Percentiles rank a stretch among this genome's conserved stretches.
phyloP scores from a whole-genome alignment of 2,797 vertebrate genomes.

The Oreonectes daqikongensis region DNA sequence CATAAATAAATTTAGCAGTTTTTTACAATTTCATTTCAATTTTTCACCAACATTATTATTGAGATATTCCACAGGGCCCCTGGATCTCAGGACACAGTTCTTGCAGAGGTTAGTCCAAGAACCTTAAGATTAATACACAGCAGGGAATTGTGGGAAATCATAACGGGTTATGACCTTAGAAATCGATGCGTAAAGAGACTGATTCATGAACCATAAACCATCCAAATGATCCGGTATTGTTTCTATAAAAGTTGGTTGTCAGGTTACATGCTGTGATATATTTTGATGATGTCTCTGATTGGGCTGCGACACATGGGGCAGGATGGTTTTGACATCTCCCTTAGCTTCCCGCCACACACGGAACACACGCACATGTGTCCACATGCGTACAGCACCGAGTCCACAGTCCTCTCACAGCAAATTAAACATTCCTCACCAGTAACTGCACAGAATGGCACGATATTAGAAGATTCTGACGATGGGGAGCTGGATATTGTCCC shows the following conservation, averaged over 20 bases:
- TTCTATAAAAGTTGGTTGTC: not conserved
- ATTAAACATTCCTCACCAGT: slow-evolving; percentile 90
- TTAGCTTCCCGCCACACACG: slow-evolving; percentile 87
- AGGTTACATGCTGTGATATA: slow-evolving; percentile 88
- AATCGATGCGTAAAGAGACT: not conserved
- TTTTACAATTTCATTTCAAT: not conserved
- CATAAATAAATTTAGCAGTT: too few species aligned
- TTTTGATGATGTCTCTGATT: slow-evolving; percentile 97
- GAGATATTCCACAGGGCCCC: too few species aligned
- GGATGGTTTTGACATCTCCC: slow-evolving; percentile 91
- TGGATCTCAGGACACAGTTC: not conserved
- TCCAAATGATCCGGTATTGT: not conserved
- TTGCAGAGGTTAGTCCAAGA: not conserved
- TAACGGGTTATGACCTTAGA: not conserved
- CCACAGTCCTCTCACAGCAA: slow-evolving; percentile 91
- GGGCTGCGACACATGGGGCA: slow-evolving; percentile 92
- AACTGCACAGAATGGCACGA: slow-evolving; percentile 77
- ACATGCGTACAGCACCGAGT: slow-evolving; percentile 94
- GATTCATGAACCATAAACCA: not conserved
- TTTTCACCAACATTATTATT: not conserved
- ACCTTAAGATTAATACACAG: not conserved
- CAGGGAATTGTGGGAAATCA: not conserved
- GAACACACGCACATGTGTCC: slow-evolving; percentile 98
- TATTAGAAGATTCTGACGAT: slow-evolving; percentile 81
- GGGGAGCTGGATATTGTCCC: slow-evolving; percentile 88